Evolutionary conservation across 1,140 invertebrate species (phyloP).

Genomic region (Theocolax elegans): DNA sequence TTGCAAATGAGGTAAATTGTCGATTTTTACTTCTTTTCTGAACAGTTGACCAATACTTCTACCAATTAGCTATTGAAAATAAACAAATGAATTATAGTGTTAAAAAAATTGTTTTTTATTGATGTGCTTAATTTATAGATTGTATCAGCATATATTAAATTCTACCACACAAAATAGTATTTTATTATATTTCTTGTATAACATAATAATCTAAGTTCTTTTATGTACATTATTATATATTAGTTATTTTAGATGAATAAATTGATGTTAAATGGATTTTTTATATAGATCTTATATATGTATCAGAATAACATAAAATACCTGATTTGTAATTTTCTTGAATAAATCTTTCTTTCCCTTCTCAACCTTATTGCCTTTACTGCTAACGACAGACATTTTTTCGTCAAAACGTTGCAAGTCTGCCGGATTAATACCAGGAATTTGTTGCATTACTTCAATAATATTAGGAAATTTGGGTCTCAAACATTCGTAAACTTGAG

Average conservation of each 20-base stretch:
- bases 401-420: constrained; percentile 87
- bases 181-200: too few species aligned
- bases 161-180: too few species aligned
- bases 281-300: not conserved
- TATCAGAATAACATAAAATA: constrained; percentile 56
- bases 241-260: too few species aligned
- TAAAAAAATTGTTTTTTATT: too few species aligned
- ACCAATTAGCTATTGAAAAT: constrained; percentile 75
- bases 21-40: constrained; percentile 85
- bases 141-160: too few species aligned
- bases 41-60: constrained; percentile 86
- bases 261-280: too few species aligned
- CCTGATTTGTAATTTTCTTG: constrained; percentile 86
- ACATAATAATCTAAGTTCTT: not conserved
- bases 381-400: constrained; percentile 76
- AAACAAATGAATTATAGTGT: too few species aligned
- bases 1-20: constrained; percentile 78
- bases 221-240: not conserved
- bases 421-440: constrained; percentile 80
- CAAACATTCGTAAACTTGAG: constrained; percentile 84
- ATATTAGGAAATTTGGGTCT: constrained; percentile 80
- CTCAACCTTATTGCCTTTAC: constrained; percentile 82
- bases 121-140: too few species aligned
- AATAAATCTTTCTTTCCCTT: constrained; percentile 91
- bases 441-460: constrained; percentile 76